Percentiles rank a stretch among this genome's conserved stretches.
Conservation (phyloP, 2,113 vertebrate species). For the Caracal caracal region DNA sequence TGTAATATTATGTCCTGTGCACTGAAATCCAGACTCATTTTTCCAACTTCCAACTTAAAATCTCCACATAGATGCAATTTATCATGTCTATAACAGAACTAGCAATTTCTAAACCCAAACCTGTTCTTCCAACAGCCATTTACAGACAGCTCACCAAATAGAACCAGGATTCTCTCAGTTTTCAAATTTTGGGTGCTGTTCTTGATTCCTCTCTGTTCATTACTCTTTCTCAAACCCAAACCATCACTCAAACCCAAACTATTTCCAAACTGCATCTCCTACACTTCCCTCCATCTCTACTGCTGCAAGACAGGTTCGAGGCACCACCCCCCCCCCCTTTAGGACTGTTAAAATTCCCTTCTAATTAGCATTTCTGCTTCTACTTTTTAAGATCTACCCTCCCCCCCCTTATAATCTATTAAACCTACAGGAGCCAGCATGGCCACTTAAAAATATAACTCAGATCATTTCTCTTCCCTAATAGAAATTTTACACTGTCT, state of each 20-base stretch:
- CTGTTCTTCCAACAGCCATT: accelerated
- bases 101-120: background rate
- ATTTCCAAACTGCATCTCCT: background rate
- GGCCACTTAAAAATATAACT: background rate
- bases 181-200: background rate
- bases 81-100: background rate
- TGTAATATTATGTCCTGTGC: background rate
- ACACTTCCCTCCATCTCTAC: background rate
- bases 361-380: background rate
- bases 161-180: background rate
- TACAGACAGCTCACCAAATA: background rate
- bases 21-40: background rate
- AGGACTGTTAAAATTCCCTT: accelerated
- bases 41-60: background rate
- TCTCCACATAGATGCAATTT: background rate
- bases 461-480: background rate
- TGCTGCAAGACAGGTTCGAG: background rate
- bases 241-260: background rate
- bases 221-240: background rate
- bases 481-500: background rate
- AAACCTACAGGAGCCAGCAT: background rate
- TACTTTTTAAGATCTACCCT: background rate
- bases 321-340: accelerated
- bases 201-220: background rate
- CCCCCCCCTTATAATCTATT: background rate